Evolutionary conservation across 2,888 invertebrate species (phyloP).

Genomic region (Lagria hirta): DNA sequence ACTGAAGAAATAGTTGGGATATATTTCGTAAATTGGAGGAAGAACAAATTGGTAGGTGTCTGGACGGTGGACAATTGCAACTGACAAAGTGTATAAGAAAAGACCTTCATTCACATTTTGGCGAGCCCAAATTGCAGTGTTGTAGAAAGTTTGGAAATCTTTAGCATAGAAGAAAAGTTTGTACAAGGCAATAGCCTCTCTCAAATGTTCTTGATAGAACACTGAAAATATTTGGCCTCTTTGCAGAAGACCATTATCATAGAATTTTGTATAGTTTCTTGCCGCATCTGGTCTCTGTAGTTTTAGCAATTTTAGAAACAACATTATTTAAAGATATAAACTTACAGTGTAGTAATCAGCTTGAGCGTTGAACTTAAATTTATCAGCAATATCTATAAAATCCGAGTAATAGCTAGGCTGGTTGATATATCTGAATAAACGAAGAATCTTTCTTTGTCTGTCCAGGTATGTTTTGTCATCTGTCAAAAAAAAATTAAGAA

Average conservation of each 20-base stretch:
- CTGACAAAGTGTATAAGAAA: constrained; percentile 65
- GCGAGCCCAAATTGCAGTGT: constrained; percentile 69
- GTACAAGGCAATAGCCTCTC: constrained; percentile 66
- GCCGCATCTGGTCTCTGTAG: too few species aligned
- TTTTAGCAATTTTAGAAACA: too few species aligned
- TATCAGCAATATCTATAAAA: constrained; percentile 59
- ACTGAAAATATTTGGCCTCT: constrained; percentile 64
- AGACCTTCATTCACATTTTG: constrained; percentile 69
- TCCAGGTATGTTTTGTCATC: constrained; percentile 16
- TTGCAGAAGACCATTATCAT: constrained; percentile 59
- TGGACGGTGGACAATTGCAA: constrained; percentile 63
- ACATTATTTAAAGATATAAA: too few species aligned
- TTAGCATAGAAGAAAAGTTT: constrained; percentile 70
- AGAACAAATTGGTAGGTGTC: constrained; percentile 67
- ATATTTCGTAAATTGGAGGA: constrained; percentile 72
- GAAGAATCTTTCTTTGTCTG: constrained; percentile 53
- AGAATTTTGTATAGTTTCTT: constrained; percentile 58
- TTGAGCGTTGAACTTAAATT: constrained; percentile 63
- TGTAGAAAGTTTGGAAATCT: constrained; percentile 69
- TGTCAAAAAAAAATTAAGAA: too few species aligned
- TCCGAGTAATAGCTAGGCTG: constrained; percentile 62
- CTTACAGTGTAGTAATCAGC: constrained; percentile 56
- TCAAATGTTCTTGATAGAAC: constrained; percentile 61
- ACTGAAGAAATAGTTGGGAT: constrained; percentile 72
- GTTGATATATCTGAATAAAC: constrained; percentile 63